Conservation (phyloP, 2,113 vertebrate species). For the Myxocyprinus asiaticus region DNA sequence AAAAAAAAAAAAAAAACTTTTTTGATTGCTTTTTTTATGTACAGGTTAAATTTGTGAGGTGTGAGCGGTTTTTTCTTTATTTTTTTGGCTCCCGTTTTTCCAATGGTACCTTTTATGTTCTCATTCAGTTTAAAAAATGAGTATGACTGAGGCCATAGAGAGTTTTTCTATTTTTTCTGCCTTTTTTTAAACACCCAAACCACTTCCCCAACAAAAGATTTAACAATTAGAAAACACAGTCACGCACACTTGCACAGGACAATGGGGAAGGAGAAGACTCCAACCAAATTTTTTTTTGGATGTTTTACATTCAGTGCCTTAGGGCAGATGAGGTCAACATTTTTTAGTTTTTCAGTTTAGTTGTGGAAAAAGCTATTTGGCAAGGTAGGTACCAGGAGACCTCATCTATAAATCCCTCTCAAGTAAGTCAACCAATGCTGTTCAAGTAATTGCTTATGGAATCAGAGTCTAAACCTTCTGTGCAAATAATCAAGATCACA, state of each 20-base stretch:
- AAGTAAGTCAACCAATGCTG: slow-evolving; percentile 36
- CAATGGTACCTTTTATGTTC: slow-evolving; percentile 55
- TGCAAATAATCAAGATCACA: slow-evolving; percentile 2
- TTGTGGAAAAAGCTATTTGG: no score
- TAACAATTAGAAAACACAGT: slow-evolving; percentile 53
- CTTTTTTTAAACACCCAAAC: slow-evolving; percentile 66
- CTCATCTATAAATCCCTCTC: slow-evolving; percentile 12
- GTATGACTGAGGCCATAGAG: slow-evolving; percentile 47
- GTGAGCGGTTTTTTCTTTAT: background rate
- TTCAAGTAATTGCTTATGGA: slow-evolving; percentile 31
- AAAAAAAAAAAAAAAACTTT: slow-evolving; percentile 68
- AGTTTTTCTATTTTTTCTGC: slow-evolving; percentile 67
- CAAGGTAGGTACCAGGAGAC: no score
- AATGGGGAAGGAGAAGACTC: slow-evolving; percentile 64
- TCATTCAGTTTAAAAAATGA: slow-evolving; percentile 44
- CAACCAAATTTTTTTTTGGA: slow-evolving; percentile 66
- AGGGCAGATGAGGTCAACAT: background rate
- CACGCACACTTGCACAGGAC: slow-evolving; percentile 39
- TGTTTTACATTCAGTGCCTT: slow-evolving; percentile 65
- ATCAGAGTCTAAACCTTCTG: slow-evolving; percentile 11
- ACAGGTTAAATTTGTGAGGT: slow-evolving; percentile 71
- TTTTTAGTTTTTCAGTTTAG: background rate
- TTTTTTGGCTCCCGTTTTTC: slow-evolving; percentile 69
- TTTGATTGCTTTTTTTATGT: slow-evolving; percentile 60
- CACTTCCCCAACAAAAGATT: slow-evolving; percentile 62